phyloP scores from a whole-genome alignment of 2,797 vertebrate genomes.

The Pogoniulus pusillus region DNA sequence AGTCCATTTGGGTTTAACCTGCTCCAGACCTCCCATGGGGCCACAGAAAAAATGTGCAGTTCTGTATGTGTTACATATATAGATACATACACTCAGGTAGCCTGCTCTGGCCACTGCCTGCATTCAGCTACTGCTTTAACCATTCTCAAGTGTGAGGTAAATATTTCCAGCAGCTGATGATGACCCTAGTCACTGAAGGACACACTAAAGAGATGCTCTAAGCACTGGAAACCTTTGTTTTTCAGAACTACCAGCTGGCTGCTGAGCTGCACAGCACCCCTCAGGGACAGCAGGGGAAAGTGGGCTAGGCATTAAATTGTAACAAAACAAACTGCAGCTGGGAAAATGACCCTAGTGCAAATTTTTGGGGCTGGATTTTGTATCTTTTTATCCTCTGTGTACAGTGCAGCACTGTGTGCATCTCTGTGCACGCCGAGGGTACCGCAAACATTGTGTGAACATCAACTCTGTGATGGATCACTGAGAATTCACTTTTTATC shows the following conservation, averaged over 20 bases:
- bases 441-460: not conserved
- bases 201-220: not conserved
- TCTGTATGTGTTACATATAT: accelerated
- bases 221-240: not conserved
- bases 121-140: not conserved
- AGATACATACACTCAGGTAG: not conserved
- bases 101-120: not conserved
- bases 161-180: not conserved
- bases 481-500: not conserved
- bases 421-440: not conserved
- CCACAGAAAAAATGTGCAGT: accelerated
- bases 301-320: not conserved
- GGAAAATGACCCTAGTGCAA: not conserved
- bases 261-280: not conserved
- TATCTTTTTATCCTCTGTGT: not conserved
- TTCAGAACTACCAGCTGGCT: not conserved
- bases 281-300: not conserved
- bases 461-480: not conserved
- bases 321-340: slow-evolving; percentile 29
- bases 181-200: not conserved
- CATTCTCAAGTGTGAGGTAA: not conserved
- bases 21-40: not conserved
- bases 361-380: not conserved
- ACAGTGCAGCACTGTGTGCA: not conserved
- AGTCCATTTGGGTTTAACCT: not conserved